Evolutionary conservation across 2,888 invertebrate genomes (phyloP).

Genomic region (Diplolepis rosae): DNA sequence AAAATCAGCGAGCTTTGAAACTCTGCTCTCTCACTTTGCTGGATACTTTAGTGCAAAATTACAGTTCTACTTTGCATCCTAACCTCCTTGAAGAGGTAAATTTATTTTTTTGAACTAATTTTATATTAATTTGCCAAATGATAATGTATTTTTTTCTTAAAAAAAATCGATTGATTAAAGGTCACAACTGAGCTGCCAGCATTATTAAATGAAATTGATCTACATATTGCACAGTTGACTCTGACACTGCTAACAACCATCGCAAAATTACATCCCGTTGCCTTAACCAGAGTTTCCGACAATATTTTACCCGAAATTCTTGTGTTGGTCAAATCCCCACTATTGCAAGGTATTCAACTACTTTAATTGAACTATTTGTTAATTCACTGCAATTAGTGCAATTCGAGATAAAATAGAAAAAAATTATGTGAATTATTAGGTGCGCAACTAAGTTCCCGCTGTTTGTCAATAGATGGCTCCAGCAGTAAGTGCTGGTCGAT

Average conservation of each 20-base stretch:
- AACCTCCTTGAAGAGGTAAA: slow-evolving; percentile 83
- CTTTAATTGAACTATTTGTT: no score
- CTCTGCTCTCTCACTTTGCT: slow-evolving; percentile 91
- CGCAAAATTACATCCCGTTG: slow-evolving; percentile 85
- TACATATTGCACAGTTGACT: slow-evolving; percentile 96
- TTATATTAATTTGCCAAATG: slow-evolving; percentile 23
- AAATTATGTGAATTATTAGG: no score
- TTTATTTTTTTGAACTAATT: not conserved
- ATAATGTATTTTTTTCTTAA: slow-evolving; percentile 24
- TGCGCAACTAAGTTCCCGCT: no score
- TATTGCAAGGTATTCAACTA: slow-evolving; percentile 84
- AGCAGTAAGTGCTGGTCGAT: no score
- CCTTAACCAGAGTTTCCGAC: slow-evolving; percentile 82
- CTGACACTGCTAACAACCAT: slow-evolving; percentile 88
- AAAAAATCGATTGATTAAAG: slow-evolving; percentile 64
- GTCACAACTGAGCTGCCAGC: slow-evolving; percentile 93
- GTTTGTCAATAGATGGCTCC: no score
- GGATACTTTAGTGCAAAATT: slow-evolving; percentile 92
- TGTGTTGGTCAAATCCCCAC: slow-evolving; percentile 89
- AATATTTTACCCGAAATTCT: slow-evolving; percentile 91
- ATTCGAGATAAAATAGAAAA: no score
- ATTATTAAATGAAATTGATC: slow-evolving; percentile 93
- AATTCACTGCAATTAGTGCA: no score
- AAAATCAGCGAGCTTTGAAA: slow-evolving; percentile 96
- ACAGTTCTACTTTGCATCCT: slow-evolving; percentile 82